Percentiles rank a stretch among this genome's conserved stretches.
Conservation (phyloP, 2,113 vertebrate genomes). For the Amblyornis subalaris region DNA sequence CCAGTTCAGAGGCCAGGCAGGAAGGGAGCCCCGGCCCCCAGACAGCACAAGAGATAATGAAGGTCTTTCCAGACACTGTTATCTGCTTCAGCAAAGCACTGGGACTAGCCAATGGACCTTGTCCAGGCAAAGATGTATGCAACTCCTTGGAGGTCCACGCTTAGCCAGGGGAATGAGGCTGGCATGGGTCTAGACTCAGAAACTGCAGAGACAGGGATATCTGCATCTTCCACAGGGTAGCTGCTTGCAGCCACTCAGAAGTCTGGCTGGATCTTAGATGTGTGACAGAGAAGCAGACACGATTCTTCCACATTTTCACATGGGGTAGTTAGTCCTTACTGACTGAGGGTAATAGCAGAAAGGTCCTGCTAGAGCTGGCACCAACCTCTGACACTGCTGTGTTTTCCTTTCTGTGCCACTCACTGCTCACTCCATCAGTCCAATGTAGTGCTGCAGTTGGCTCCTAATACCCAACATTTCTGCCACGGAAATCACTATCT, state of each 20-base stretch:
- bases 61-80: conserved; percentile 9
- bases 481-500: background rate
- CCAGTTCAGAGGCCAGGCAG: background rate
- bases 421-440: background rate
- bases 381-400: background rate
- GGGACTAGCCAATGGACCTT: background rate
- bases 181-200: background rate
- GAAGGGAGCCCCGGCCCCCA: background rate
- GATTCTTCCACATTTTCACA: background rate
- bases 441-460: background rate
- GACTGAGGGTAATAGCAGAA: background rate
- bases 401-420: background rate
- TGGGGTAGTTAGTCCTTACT: background rate
- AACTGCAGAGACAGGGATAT: background rate
- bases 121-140: background rate
- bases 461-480: background rate
- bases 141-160: rapidly evolving
- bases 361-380: background rate
- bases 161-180: background rate
- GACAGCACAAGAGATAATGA: background rate
- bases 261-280: background rate
- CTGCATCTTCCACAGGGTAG: background rate
- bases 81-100: background rate
- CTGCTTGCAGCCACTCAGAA: background rate
- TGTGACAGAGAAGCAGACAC: background rate